phyloP scores from a whole-genome alignment of 2,797 vertebrate genomes.

The Orientallactaga sibirica region DNA sequence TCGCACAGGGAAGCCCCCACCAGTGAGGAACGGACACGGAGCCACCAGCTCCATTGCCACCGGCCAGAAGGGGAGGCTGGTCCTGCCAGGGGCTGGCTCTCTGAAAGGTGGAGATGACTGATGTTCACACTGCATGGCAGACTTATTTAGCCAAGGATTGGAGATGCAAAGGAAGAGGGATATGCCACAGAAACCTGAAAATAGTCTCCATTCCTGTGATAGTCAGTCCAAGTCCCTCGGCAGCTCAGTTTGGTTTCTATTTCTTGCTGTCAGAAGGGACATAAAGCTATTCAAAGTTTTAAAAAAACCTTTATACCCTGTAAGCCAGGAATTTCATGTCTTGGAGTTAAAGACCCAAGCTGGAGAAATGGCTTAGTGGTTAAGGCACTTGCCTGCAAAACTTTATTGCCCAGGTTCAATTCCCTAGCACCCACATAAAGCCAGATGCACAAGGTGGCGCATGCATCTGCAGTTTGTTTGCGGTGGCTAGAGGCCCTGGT shows the following conservation, averaged over 20 bases:
- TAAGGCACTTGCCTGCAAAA: no score
- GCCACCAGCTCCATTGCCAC: not conserved
- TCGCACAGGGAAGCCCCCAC: not conserved
- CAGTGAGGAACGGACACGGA: not conserved
- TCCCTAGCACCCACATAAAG: no score
- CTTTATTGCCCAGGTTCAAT: no score
- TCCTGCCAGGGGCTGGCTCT: not conserved
- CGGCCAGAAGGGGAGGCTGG: not conserved
- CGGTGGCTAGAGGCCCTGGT: no score
- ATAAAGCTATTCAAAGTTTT: slow-evolving; percentile 20
- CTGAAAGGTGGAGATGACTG: not conserved
- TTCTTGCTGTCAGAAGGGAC: not conserved
- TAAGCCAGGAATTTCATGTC: slow-evolving; percentile 33
- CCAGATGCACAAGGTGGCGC: no score
- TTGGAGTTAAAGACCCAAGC: not conserved
- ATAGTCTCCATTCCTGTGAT: not conserved
- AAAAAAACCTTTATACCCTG: not conserved
- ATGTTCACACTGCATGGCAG: not conserved
- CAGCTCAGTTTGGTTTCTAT: not conserved
- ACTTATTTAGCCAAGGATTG: not conserved
- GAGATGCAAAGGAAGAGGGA: not conserved
- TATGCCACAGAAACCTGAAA: not conserved
- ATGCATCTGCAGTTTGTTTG: no score
- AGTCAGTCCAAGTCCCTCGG: not conserved
- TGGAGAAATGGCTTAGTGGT: no score